Base-by-base conservation (phyloP, 92 coral and sea anemone genomes). In the Phymanthus crucifer region DNA sequence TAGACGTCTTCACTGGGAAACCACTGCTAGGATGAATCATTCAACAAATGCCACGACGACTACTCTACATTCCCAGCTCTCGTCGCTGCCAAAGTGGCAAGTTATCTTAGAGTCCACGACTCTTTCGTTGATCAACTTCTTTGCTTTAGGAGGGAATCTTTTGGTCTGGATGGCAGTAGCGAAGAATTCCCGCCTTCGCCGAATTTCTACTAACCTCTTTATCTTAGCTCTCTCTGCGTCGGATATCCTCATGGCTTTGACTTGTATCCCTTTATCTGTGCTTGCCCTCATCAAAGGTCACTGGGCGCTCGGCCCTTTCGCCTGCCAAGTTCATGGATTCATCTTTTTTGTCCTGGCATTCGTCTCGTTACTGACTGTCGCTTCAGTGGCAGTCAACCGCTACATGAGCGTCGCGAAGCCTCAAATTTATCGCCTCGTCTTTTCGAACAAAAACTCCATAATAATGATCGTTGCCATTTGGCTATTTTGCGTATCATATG, bases 321-420 rank as follows among this genome's bases (percentile, higher is more conserved):
- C 77, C 10, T 91, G 96, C 40, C 92, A 91, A 78, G 38, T 89
- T 18, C 90, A 91, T 57, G 96, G 96, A 17, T 80, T 83, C 38
- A 72, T 81, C 10, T 82, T 80, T 21, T 80, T 89, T 50, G 89
- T 83, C 32, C 33, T 91, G 46, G 90, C 87, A 24, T 85, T 76
- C 35, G 96, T 89, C 3, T 88, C 96, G 18, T 70, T 85, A 72
- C 83, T 83, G 57, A 86, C 89, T 0, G 82, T 91, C 71, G 93
- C 96, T 24, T 80, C 89, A 11, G 89, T 89, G 2, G 96, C 96
- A 21, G 81, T 89, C 14, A 91, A 91, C 77, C 89, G 96, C 26
- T 89, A 80, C 83, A 65, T 89, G 31, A 86, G 79, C 74, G 89
- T 91, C 23, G 86, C 87, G 27, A 89, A 80, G 75, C 92, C 93